Percentiles rank a stretch among this genome's conserved stretches.
Conservation (phyloP, 2,797 vertebrate genomes). For the Onychomys torridus region DNA sequence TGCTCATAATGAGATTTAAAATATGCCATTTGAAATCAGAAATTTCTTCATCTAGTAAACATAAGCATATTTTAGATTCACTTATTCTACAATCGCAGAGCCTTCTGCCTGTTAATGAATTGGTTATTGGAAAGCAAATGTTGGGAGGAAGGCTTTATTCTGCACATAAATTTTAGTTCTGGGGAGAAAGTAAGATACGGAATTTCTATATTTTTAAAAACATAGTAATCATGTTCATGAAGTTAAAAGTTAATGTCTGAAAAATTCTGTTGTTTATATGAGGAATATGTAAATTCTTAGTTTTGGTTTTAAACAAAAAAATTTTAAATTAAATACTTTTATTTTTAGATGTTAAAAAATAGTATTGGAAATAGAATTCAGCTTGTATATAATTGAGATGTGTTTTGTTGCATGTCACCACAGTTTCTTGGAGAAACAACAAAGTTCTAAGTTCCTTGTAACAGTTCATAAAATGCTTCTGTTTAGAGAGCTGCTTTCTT, state of each 20-base stretch:
- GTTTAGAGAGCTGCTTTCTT: background rate
- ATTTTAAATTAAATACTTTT: slow-evolving; percentile 58
- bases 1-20: slow-evolving; percentile 52
- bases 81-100: background rate
- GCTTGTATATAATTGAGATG: background rate
- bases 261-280: slow-evolving; percentile 27
- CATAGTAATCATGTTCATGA: slow-evolving; percentile 15
- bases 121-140: background rate
- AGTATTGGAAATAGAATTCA: slow-evolving; percentile 8
- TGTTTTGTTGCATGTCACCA: slow-evolving; percentile 30
- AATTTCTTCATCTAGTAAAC: background rate
- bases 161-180: slow-evolving; percentile 15
- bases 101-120: background rate
- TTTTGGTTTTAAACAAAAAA: slow-evolving; percentile 16
- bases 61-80: background rate
- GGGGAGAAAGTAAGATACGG: background rate
- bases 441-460: background rate
- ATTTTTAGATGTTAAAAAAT: slow-evolving; percentile 21
- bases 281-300: slow-evolving; percentile 20
- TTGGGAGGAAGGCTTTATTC: background rate
- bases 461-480: slow-evolving; percentile 37
- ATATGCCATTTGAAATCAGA: background rate
- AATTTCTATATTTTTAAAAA: background rate
- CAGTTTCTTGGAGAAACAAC: background rate
- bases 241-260: background rate